Conservation (phyloP, 2,797 vertebrate genomes). For the Hybognathus amarus region DNA sequence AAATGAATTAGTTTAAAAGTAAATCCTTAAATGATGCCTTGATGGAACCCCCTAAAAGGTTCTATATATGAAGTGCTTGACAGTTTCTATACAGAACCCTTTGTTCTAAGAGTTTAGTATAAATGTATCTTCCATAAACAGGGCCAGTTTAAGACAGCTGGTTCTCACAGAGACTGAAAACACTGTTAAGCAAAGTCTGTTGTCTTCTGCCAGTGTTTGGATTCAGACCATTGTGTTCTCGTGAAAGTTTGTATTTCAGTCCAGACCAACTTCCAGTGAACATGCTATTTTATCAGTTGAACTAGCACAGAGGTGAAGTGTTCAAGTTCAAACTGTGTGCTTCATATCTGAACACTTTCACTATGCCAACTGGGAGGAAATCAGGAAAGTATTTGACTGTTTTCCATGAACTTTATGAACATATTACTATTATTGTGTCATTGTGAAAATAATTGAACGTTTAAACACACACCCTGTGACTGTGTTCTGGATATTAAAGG, state of each 20-base stretch:
- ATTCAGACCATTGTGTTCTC: slow-evolving; percentile 22
- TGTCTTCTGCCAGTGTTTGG: slow-evolving; percentile 18
- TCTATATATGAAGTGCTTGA: not conserved
- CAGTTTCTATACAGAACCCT: not conserved
- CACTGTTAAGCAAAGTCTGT: slow-evolving; percentile 1
- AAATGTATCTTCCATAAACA: not conserved
- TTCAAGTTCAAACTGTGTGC: not conserved
- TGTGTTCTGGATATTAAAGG: not conserved
- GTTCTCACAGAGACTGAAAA: not conserved
- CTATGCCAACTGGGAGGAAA: not conserved
- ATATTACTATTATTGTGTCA: not conserved
- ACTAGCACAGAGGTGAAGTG: not conserved
- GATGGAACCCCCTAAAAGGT: not conserved
- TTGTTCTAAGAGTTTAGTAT: not conserved
- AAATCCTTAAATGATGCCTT: not conserved
- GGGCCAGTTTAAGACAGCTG: not conserved
- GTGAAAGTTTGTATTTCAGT: not conserved
- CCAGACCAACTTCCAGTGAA: not conserved
- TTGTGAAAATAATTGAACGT: not conserved
- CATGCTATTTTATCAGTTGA: not conserved
- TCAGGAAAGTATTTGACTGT: not conserved
- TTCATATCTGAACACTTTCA: not conserved
- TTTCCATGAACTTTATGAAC: slow-evolving; percentile 7
- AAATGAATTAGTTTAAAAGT: not conserved
- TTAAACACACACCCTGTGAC: not conserved